Evolutionary conservation across 2,888 invertebrate species (phyloP).

Genomic region (Seladonia tumulorum): DNA sequence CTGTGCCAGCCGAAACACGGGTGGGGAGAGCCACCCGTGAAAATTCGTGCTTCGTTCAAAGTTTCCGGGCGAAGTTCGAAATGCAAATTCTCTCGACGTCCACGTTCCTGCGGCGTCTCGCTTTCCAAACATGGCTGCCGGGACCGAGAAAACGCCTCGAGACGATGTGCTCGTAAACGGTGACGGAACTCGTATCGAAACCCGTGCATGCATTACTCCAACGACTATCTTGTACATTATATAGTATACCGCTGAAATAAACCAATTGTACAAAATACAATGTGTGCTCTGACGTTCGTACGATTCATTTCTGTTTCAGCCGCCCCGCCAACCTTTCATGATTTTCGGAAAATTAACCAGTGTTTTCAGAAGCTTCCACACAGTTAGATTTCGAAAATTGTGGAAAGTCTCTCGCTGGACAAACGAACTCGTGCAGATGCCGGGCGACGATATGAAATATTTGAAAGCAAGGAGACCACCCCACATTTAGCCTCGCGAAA

Average conservation of each 20-base stretch:
- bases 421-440: too few species aligned
- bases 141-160: neutral
- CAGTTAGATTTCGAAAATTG: too few species aligned
- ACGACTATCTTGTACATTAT: conserved; percentile 48
- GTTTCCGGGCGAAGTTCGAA: conserved; percentile 21
- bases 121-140: neutral
- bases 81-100: conserved; percentile 37
- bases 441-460: neutral
- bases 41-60: conserved; percentile 19
- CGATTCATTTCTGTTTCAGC: neutral
- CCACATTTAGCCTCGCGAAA: neutral
- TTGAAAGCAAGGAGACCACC: neutral
- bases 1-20: conserved; percentile 6
- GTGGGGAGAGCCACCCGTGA: conserved; percentile 12
- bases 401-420: too few species aligned
- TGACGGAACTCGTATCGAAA: conserved; percentile 25
- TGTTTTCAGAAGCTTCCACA: too few species aligned
- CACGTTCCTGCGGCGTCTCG: conserved; percentile 4
- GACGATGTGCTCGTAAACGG: neutral
- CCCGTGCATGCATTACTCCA: conserved; percentile 21
- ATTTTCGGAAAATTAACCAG: neutral
- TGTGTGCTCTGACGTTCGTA: conserved; percentile 1
- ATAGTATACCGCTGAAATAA: conserved; percentile 48
- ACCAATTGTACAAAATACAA: conserved; percentile 48
- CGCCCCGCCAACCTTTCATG: neutral